Percentiles rank a stretch among this genome's conserved stretches.
phyloP scores from a whole-genome alignment of 2,888 invertebrate species.

The Cheilosia vernalis region DNA sequence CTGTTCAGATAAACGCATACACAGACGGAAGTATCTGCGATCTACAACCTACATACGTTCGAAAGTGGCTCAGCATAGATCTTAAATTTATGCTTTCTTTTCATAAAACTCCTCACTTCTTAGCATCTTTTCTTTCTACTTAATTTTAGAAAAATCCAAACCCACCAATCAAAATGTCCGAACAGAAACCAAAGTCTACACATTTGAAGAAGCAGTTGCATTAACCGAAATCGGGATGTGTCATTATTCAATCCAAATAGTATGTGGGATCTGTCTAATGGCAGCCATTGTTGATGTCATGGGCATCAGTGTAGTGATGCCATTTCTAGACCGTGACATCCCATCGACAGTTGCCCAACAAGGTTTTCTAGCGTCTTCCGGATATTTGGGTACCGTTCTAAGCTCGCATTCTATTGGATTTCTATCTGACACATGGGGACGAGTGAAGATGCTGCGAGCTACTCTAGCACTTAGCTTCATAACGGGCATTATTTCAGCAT shows the following conservation, averaged over 20 bases:
- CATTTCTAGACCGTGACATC: conserved; percentile 87
- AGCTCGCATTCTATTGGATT: conserved; percentile 91
- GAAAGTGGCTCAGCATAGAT: too few species aligned
- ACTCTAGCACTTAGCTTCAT: conserved; percentile 84
- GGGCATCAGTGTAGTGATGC: conserved; percentile 86
- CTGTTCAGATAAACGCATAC: too few species aligned
- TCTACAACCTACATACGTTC: too few species aligned
- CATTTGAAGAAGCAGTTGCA: conserved; percentile 67
- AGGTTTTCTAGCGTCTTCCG: conserved; percentile 86
- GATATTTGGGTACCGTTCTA: conserved; percentile 86
- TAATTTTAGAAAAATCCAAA: conserved; percentile 1
- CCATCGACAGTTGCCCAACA: conserved; percentile 84
- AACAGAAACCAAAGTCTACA: conserved; percentile 11
- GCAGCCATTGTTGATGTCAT: conserved; percentile 86
- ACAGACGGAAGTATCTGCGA: too few species aligned
- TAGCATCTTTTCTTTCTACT: background rate
- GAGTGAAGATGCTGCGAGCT: conserved; percentile 85
- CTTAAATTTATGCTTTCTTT: too few species aligned
- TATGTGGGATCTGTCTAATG: conserved; percentile 85
- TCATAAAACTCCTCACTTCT: too few species aligned
- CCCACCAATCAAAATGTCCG: background rate
- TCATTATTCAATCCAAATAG: conserved; percentile 85
- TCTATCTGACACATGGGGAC: conserved; percentile 88
- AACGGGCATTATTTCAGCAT: conserved; percentile 85
- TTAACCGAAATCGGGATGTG: conserved; percentile 85